A percentile compares a stretch with the other conserved stretches of the same genome.
Evolutionary conservation across 2,113 vertebrate species (phyloP).

Genomic region (Atrichornis clamosus): DNA sequence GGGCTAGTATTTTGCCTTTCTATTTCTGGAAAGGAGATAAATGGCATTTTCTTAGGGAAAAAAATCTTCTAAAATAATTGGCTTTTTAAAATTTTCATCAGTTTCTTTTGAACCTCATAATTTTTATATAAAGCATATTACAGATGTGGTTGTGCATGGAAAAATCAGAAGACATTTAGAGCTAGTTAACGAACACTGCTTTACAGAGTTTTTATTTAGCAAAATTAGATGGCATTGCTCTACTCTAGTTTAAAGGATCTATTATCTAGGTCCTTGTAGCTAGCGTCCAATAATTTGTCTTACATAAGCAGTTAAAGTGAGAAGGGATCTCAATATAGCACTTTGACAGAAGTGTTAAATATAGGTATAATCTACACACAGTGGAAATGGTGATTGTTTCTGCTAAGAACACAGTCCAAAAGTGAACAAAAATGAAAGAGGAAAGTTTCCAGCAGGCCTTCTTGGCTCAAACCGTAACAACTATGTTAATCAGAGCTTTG

Average conservation of each 20-base stretch:
- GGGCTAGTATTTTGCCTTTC: background rate
- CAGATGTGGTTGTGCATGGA: background rate
- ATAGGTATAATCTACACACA: background rate
- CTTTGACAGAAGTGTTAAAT: slow-evolving; percentile 10
- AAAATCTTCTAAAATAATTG: background rate
- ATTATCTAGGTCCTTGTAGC: background rate
- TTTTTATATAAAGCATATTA: background rate
- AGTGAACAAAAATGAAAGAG: background rate
- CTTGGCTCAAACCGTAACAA: background rate
- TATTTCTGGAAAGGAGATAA: background rate
- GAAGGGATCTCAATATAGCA: background rate
- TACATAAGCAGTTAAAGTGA: background rate
- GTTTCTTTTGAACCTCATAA: background rate
- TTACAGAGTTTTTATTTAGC: background rate
- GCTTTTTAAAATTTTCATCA: background rate
- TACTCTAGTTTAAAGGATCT: background rate
- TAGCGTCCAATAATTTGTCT: background rate
- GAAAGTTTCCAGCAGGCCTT: background rate
- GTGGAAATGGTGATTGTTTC: background rate
- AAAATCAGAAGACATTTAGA: background rate
- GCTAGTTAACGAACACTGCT: background rate
- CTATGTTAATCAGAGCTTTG: background rate
- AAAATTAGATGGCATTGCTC: background rate
- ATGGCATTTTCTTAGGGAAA: background rate
- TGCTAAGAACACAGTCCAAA: background rate